Evolutionary conservation across 2,797 vertebrate species (phyloP).

Genomic region (Lutjanus campechanus): DNA sequence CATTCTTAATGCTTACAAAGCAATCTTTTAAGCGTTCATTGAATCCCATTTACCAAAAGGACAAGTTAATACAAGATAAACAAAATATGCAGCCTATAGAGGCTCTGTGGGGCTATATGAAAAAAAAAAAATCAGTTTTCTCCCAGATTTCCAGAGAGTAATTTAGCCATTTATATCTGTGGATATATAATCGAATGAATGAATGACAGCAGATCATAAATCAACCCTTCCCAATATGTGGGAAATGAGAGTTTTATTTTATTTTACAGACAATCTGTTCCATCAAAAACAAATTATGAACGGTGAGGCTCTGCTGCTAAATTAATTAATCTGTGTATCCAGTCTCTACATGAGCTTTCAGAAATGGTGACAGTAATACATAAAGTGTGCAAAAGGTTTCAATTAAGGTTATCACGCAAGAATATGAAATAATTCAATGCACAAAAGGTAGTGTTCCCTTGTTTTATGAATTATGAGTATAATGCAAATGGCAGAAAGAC

Average conservation of each 20-base stretch:
- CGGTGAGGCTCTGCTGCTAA: background rate
- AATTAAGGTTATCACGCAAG: background rate
- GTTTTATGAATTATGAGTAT: constrained; percentile 31
- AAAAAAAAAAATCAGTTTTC: background rate
- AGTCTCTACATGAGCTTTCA: background rate
- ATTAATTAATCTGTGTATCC: background rate
- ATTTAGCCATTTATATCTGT: background rate
- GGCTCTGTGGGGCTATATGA: no score
- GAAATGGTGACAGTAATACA: background rate
- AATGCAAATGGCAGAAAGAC: background rate
- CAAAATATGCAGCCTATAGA: no score
- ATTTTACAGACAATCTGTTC: background rate
- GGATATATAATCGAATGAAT: background rate
- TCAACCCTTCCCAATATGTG: background rate
- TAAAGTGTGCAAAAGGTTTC: background rate
- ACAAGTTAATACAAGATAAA: no score
- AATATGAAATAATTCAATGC: constrained; percentile 9
- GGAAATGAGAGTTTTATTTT: background rate
- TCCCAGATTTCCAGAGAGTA: background rate
- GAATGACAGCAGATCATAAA: background rate
- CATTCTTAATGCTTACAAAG: no score
- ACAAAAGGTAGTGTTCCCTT: background rate
- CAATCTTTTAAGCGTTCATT: no score
- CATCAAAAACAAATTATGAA: background rate
- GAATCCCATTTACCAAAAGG: no score